phyloP scores from a whole-genome alignment of 64 coral and sea anemone species.

The Actinia tenebrosa region DNA sequence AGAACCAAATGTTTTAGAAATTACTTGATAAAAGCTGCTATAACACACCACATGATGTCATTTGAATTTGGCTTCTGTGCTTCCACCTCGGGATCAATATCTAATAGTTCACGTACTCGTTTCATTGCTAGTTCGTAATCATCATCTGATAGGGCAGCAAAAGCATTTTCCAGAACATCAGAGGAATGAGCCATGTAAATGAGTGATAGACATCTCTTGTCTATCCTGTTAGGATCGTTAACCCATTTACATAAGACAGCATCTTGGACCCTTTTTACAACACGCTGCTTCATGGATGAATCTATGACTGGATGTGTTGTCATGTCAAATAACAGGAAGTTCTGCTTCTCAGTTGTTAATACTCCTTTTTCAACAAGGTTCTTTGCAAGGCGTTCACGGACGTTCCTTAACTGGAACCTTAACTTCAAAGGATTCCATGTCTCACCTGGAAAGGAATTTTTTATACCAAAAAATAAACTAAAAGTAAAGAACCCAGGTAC shows the following conservation, averaged over 20 bases:
- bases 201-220: constrained; percentile 70
- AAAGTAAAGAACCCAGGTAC: background rate
- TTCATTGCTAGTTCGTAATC: constrained; percentile 99
- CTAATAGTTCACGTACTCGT: constrained; percentile 85
- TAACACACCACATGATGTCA: constrained; percentile 97
- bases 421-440: constrained; percentile 98
- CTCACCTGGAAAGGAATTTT: constrained; percentile 56
- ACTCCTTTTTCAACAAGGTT: constrained; percentile 99
- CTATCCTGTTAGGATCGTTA: constrained; percentile 87
- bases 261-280: constrained; percentile 91
- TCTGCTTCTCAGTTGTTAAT: constrained; percentile 97
- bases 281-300: constrained; percentile 67
- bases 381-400: constrained; percentile 96
- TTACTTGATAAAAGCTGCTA: constrained; percentile 97
- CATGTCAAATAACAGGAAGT: constrained; percentile 97
- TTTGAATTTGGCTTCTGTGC: constrained; percentile 79
- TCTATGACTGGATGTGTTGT: constrained; percentile 97
- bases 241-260: constrained; percentile 91
- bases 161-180: constrained; percentile 99
- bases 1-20: background rate
- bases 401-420: constrained; percentile 94
- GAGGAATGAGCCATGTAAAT: constrained; percentile 99
- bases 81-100: constrained; percentile 89
- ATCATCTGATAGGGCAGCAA: constrained; percentile 88
- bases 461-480: background rate